Conservation (phyloP, 2,888 invertebrate genomes). For the Chydorus sphaericus region DNA sequence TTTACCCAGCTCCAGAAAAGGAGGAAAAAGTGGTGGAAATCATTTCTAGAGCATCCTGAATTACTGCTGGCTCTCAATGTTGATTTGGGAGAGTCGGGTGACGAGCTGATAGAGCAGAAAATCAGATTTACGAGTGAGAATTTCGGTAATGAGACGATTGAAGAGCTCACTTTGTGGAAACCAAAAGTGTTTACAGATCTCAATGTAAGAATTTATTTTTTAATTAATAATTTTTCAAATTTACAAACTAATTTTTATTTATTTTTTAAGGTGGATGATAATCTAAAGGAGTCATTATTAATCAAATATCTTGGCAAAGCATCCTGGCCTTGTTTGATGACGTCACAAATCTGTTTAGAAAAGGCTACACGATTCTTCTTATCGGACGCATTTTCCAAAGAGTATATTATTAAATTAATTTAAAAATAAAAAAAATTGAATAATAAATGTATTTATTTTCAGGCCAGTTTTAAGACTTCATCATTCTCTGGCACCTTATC, state of each 20-base stretch:
- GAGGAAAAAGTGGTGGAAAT: not conserved
- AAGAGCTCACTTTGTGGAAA: not conserved
- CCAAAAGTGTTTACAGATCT: not conserved
- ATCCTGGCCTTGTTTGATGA: not conserved
- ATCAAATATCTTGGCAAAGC: not conserved
- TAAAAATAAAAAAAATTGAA: not conserved
- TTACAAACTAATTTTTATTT: not conserved
- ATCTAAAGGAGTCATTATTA: not conserved
- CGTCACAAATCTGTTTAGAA: not conserved
- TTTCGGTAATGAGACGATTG: not conserved
- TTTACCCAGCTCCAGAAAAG: not conserved
- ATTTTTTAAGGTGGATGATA: not conserved
- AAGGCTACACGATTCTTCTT: constrained; percentile 1
- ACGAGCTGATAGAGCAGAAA: not conserved
- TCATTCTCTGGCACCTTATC: constrained; percentile 13
- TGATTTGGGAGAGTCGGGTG: not conserved
- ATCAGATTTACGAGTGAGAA: not conserved
- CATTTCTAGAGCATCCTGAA: not conserved
- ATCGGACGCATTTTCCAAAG: not conserved
- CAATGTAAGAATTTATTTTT: not conserved
- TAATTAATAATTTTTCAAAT: not conserved
- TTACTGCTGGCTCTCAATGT: not conserved
- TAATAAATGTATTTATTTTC: not conserved
- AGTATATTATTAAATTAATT: not conserved
- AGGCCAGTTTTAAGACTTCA: constrained; percentile 7